These are phyloP conservation scores for Eupithecia subfuscata DNA, from an alignment of 2,888 invertebrate genomes.

Conservation along the genomic window DNA sequence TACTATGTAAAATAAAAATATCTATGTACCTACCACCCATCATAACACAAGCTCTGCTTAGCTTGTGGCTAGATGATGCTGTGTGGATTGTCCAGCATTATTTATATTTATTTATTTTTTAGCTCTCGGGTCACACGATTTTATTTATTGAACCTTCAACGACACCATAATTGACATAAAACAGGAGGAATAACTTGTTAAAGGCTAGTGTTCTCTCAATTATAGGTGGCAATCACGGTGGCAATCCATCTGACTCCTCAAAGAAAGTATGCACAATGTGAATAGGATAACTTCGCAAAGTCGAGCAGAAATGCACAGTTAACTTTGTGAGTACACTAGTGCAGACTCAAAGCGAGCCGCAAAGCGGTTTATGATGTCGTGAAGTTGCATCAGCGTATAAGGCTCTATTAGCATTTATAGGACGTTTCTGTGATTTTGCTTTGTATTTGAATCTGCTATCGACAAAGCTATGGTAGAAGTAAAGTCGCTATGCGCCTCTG, in stretches of 20 bases:
- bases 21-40: too few relatives aligned
- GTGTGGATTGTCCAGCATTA: too few relatives aligned
- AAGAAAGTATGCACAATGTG: background rate
- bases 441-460: background rate
- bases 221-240: background rate
- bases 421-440: background rate
- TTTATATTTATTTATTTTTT: too few relatives aligned
- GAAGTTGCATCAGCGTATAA: constrained; percentile 31
- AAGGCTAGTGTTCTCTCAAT: too few relatives aligned
- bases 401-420: constrained; percentile 30
- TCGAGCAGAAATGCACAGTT: constrained; percentile 10
- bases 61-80: too few relatives aligned
- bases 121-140: too few relatives aligned
- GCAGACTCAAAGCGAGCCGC: constrained; percentile 26
- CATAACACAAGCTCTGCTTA: too few relatives aligned
- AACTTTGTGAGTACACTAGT: constrained; percentile 15
- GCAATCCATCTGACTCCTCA: too few relatives aligned
- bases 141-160: too few relatives aligned
- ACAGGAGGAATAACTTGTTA: too few relatives aligned
- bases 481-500: background rate
- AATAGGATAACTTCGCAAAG: background rate
- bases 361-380: constrained; percentile 42
- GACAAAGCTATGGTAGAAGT: background rate
- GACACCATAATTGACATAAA: too few relatives aligned
- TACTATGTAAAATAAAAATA: too few relatives aligned